Evolutionary conservation across 1,140 invertebrate species (phyloP).

Genomic region (Ceratitis capitata): DNA sequence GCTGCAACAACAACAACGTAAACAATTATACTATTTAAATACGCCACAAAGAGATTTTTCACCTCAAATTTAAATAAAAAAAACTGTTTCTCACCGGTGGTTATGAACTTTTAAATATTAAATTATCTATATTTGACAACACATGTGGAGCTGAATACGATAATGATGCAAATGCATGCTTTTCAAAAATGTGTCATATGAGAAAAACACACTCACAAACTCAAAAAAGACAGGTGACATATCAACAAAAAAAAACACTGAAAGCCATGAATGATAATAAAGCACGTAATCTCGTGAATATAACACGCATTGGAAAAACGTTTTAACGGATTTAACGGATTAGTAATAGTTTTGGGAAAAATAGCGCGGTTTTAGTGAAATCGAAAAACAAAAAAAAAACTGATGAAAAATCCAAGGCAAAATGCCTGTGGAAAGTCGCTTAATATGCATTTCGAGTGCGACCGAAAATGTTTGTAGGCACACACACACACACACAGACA

Average conservation of each 20-base stretch:
- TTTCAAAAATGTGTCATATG: background rate
- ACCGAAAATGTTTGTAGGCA: background rate
- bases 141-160: background rate
- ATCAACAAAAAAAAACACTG: background rate
- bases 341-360: background rate
- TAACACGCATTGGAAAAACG: background rate
- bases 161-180: background rate
- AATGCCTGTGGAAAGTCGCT: background rate
- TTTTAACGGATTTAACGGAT: conserved; percentile 2
- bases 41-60: too few species aligned
- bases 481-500: background rate
- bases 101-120: too few species aligned
- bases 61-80: too few species aligned
- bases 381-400: background rate
- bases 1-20: too few species aligned
- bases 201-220: background rate
- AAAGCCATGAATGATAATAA: background rate
- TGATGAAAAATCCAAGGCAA: background rate
- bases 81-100: too few species aligned
- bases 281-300: background rate
- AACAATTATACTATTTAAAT: too few species aligned
- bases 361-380: too few species aligned
- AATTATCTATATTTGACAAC: background rate
- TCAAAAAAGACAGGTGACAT: background rate
- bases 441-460: background rate